Conservation (phyloP, 2,797 vertebrate species). For the Tauraco hartlaubi region DNA sequence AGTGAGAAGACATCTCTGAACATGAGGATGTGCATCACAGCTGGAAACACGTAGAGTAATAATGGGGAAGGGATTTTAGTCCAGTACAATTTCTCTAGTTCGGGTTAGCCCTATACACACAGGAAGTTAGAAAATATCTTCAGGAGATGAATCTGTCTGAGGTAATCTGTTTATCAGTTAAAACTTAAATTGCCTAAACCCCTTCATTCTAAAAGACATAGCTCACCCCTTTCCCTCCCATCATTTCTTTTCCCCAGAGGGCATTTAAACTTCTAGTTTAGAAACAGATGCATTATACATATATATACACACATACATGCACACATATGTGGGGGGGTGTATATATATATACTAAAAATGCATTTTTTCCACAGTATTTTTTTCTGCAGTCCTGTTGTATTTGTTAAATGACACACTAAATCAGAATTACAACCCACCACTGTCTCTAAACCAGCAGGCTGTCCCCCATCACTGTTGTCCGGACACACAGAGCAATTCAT, state of each 20-base stretch:
- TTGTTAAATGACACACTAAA: neutral
- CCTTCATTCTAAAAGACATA: neutral
- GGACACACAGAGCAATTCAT: neutral
- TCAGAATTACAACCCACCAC: neutral
- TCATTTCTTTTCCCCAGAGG: neutral
- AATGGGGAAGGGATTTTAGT: neutral
- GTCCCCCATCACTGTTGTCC: neutral
- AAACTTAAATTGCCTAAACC: neutral
- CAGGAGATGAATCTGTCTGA: conserved; percentile 50
- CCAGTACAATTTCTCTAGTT: neutral
- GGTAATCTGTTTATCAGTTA: conserved; percentile 10
- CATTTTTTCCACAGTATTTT: neutral
- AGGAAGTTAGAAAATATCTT: neutral
- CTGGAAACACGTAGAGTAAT: neutral
- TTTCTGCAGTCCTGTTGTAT: neutral
- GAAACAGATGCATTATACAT: neutral
- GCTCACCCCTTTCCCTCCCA: neutral
- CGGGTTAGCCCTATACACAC: neutral
- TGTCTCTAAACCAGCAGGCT: neutral
- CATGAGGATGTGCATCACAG: neutral
- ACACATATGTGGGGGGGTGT: neutral
- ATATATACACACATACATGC: neutral
- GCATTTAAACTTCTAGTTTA: neutral
- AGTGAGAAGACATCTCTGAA: neutral
- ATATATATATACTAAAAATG: neutral